A percentile compares a stretch with the other conserved stretches of the same genome.
Conservation (phyloP, 2,797 vertebrate species). For the Leptoclinus maculatus region DNA sequence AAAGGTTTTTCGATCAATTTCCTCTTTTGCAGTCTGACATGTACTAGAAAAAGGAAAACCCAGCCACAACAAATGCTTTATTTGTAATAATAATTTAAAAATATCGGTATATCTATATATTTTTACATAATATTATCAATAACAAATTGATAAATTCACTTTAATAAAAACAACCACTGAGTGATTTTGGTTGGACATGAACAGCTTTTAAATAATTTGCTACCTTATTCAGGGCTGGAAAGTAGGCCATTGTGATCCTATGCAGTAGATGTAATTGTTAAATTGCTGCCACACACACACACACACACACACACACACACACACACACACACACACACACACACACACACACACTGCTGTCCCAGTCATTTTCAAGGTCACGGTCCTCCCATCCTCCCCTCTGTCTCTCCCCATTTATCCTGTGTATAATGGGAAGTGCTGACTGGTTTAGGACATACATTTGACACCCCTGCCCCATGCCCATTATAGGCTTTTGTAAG, state of each 20-base stretch:
- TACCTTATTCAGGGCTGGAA: constrained; percentile 23
- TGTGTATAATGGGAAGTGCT: constrained; percentile 70
- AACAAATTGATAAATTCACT: not conserved
- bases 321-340: constrained; percentile 29
- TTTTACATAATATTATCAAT: not conserved
- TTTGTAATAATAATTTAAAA: not conserved
- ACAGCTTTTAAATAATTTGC: constrained; percentile 19
- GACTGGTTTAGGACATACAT: constrained; percentile 70
- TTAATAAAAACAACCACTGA: not conserved
- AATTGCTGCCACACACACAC: constrained; percentile 7
- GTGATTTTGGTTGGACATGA: constrained; percentile 7
- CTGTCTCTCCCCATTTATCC: constrained; percentile 73
- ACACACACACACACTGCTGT: constrained; percentile 32
- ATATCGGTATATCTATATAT: not conserved
- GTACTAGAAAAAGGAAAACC: not conserved
- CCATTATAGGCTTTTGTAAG: constrained; percentile 34
- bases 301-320: constrained; percentile 11
- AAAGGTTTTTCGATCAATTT: not conserved
- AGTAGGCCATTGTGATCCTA: constrained; percentile 49
- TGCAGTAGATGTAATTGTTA: constrained; percentile 40
- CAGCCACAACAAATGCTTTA: not conserved
- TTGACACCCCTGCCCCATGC: constrained; percentile 19
- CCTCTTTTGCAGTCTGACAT: not conserved
- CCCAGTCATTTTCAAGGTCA: constrained; percentile 76
- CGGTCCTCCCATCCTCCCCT: constrained; percentile 58